phyloP scores from a whole-genome alignment of 1,140 invertebrate species.

The Goniozus legneri region DNA sequence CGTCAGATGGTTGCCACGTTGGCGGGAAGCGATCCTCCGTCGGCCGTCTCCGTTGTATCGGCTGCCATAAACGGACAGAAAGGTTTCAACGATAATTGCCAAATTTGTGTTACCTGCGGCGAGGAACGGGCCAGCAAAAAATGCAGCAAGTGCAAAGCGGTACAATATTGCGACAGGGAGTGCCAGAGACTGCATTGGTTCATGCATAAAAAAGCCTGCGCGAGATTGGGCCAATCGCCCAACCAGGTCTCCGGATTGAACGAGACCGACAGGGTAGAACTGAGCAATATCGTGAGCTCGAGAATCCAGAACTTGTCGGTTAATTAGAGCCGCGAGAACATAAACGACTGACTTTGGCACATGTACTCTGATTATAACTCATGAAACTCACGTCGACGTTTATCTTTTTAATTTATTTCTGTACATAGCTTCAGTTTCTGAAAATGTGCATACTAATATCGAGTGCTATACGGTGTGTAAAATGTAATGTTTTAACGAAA shows the following conservation, averaged over 20 bases:
- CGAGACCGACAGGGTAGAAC: conserved; percentile 40
- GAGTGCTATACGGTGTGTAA: no score
- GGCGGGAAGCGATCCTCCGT: conserved; percentile 66
- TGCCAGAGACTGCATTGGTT: conserved; percentile 97
- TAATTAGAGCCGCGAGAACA: conserved; percentile 40
- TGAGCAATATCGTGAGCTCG: conserved; percentile 36
- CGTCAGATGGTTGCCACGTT: conserved; percentile 76
- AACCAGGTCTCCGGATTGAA: conserved; percentile 12
- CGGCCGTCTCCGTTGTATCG: conserved; percentile 71
- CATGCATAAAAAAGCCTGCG: conserved; percentile 87
- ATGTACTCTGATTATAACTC: no score
- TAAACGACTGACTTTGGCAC: no score
- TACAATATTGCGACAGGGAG: conserved; percentile 88
- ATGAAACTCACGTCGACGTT: no score
- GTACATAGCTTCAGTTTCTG: not conserved
- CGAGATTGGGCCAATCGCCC: conserved; percentile 52
- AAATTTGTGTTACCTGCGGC: conserved; percentile 83
- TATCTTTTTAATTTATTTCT: not conserved
- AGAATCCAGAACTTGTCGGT: conserved; percentile 39
- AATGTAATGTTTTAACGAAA: no score
- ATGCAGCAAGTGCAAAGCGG: conserved; percentile 92
- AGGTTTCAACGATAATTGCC: conserved; percentile 65
- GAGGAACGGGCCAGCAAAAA: conserved; percentile 86
- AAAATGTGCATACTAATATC: no score
- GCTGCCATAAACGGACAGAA: conserved; percentile 86